Percentiles rank a stretch among this genome's conserved stretches.
Evolutionary conservation across 2,797 vertebrate genomes (phyloP).

Genomic region (Macropodus opercularis): DNA sequence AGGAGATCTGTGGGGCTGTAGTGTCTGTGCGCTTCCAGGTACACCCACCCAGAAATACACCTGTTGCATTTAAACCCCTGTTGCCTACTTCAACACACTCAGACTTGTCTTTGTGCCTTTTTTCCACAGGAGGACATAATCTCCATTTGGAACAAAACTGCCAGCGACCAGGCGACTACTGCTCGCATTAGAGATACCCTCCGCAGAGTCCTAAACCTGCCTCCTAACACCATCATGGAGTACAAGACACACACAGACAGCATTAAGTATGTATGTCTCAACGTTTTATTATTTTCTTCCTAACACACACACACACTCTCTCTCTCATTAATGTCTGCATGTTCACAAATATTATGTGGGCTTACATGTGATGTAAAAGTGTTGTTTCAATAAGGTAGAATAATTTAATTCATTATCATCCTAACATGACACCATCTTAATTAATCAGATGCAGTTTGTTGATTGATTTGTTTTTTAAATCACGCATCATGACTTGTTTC

Average conservation of each 20-base stretch:
- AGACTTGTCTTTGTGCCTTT: neutral
- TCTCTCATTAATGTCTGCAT: conserved; percentile 27
- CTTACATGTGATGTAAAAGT: too few relatives aligned
- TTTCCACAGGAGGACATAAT: conserved; percentile 85
- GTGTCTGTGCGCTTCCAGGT: conserved; percentile 97
- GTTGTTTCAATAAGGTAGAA: too few relatives aligned
- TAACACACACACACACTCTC: too few relatives aligned
- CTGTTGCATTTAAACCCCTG: neutral
- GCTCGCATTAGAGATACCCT: conserved; percentile 88
- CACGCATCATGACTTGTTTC: too few relatives aligned
- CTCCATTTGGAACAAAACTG: conserved; percentile 90
- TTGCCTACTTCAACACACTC: neutral
- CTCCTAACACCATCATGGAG: conserved; percentile 90
- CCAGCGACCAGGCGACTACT: conserved; percentile 86
- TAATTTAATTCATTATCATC: too few relatives aligned
- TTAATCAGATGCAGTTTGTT: too few relatives aligned
- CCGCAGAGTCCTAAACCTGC: conserved; percentile 86
- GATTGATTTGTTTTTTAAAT: too few relatives aligned
- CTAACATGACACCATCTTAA: too few relatives aligned
- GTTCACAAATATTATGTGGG: neutral
- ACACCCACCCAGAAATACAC: conserved; percentile 9
- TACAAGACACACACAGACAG: conserved; percentile 91
- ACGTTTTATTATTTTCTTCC: conserved; percentile 53
- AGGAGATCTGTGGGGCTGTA: conserved; percentile 98
- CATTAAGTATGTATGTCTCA: conserved; percentile 86